Percentiles rank a stretch among this genome's conserved stretches.
Evolutionary conservation across 2,888 invertebrate genomes (phyloP).

Genomic region (Dryadula phaetusa): DNA sequence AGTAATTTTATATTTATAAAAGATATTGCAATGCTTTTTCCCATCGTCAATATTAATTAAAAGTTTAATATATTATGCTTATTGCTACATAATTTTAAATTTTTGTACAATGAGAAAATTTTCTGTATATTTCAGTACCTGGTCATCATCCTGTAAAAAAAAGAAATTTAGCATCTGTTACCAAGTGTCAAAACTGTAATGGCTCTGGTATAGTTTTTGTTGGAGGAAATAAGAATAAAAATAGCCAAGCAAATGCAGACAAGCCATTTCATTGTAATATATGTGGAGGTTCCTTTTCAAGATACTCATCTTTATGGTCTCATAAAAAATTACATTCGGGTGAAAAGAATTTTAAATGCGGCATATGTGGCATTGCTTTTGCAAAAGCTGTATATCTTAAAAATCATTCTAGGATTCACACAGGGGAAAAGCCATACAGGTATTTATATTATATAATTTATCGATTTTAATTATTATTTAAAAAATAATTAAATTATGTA

Average conservation of each 20-base stretch:
- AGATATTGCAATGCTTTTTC: no score
- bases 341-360: conserved; percentile 94
- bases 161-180: conserved; percentile 91
- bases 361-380: conserved; percentile 93
- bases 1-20: background rate
- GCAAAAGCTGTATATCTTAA: conserved; percentile 96
- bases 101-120: no score
- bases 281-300: conserved; percentile 92
- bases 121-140: background rate
- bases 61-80: background rate
- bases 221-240: conserved; percentile 86
- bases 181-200: conserved; percentile 95
- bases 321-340: conserved; percentile 94
- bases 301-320: conserved; percentile 95
- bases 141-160: conserved; percentile 91
- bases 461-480: no score
- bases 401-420: conserved; percentile 94
- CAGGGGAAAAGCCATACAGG: conserved; percentile 87
- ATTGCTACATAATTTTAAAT: background rate
- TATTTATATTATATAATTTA: conserved; percentile 44
- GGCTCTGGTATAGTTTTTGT: conserved; percentile 94
- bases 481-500: no score
- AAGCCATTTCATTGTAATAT: conserved; percentile 96
- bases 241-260: conserved; percentile 85
- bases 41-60: background rate